Conservation (phyloP, 1,140 invertebrate genomes). For the Lordiphosa collinella region DNA sequence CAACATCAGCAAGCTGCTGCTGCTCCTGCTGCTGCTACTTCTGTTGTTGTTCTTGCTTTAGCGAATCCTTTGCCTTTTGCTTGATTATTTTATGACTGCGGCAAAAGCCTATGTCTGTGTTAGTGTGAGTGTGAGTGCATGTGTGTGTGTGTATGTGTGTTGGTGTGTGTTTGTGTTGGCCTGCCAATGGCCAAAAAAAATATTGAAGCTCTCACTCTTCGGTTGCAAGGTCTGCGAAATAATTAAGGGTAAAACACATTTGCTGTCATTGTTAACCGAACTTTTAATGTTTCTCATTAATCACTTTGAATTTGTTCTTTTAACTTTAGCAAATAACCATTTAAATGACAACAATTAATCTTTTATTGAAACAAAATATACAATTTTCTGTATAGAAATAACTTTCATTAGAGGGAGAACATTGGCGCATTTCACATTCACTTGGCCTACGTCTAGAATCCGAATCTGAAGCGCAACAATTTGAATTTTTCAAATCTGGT, state of each 20-base stretch:
- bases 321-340: no score
- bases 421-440: no score
- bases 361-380: no score
- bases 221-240: constrained; percentile 1
- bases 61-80: constrained; percentile 51
- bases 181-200: constrained; percentile 55
- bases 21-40: constrained; percentile 14
- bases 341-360: no score
- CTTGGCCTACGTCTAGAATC: no score
- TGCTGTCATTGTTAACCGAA: neutral
- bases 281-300: no score
- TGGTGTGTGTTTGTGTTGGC: constrained; percentile 26
- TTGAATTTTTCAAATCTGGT: no score
- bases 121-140: constrained; percentile 11
- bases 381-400: no score
- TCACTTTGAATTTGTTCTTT: no score
- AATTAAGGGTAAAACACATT: neutral
- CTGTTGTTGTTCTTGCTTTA: constrained; percentile 1
- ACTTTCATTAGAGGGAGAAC: no score
- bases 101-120: constrained; percentile 41
- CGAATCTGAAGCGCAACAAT: no score
- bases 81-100: constrained; percentile 77
- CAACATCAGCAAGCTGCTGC: constrained; percentile 58
- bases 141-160: constrained; percentile 14
- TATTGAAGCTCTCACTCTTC: constrained; percentile 63